Base-by-base conservation (phyloP, 2,888 invertebrate species). In the Dioctria linearis region DNA sequence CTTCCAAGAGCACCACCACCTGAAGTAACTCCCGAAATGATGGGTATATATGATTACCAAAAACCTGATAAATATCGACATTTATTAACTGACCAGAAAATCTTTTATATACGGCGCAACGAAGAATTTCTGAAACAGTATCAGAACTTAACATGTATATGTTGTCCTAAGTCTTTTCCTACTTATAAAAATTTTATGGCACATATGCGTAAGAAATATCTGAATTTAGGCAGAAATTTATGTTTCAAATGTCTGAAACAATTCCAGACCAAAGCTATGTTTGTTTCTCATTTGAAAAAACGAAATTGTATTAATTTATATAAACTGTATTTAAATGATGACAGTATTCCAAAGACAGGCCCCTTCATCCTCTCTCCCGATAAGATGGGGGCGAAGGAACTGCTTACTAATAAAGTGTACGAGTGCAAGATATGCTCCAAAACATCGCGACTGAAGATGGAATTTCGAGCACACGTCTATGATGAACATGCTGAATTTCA, bases 141-240 rank as follows among this genome's bases (percentile, higher is more conserved):
- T 81, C 89, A 89, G 83, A 87, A 85, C 66, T 88, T 89, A 88
- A 88, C 87, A 4, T 89, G 89, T 80, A 88, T 87, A 37, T 89
- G 89, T 79, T 89, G 89, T 81, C 86, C 86, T 80, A 88, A 88
- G 82, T 86, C 85, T 78, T 88, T 88, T 82, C 85, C 86, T 46
- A 88, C 88, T 3, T 89, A 89, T 78, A 89, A 89, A 83, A 87
- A 88, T 75, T 89, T 89, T 78, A 89, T 89, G 89, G 89, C 89
- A 5, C 89, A 89, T 81, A 89, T 89, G 85, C 86, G 89, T 40
- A 89, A 89, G 80, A 88, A 88, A 83, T 89, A 88, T 84, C 86
- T 87, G 8, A 84, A 85, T 49, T 79, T 89, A 81, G 88, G 88
- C 49, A 86, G 89, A 75, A 89, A 89, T 80, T 83, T 88, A 5